phyloP scores from a whole-genome alignment of 1,140 invertebrate genomes.

The Stegodyphus mimosarum region DNA sequence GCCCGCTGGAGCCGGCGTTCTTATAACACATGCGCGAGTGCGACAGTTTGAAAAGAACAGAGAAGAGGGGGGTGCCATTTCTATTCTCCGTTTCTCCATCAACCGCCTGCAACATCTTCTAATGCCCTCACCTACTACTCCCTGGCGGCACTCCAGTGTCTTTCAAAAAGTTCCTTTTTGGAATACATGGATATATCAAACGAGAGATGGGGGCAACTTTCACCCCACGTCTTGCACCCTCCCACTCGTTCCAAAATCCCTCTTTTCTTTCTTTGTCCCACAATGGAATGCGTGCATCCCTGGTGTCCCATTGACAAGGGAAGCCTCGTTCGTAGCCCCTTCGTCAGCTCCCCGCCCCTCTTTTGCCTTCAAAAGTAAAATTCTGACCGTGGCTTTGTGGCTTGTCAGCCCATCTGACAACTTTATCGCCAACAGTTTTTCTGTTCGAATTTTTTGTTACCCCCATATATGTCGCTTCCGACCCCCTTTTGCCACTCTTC shows the following conservation, averaged over 20 bases:
- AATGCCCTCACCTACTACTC: background rate
- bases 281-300: slow-evolving; percentile 42
- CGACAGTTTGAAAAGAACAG: background rate
- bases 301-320: slow-evolving; percentile 19
- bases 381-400: slow-evolving; percentile 40
- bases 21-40: background rate
- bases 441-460: background rate
- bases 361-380: background rate
- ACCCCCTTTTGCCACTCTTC: background rate
- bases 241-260: background rate
- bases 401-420: slow-evolving; percentile 60
- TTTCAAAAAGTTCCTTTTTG: slow-evolving; percentile 6
- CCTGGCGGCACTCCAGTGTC: background rate
- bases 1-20: background rate
- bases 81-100: background rate
- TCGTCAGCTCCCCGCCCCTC: no score
- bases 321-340: background rate
- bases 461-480: background rate
- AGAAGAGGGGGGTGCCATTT: background rate
- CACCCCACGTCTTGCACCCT: background rate
- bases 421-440: slow-evolving; percentile 51
- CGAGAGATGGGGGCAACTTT: background rate
- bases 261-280: slow-evolving; percentile 26
- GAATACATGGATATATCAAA: slow-evolving; percentile 17
- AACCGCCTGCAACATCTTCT: background rate